Evolutionary conservation across 2,888 invertebrate species (phyloP).

Genomic region (Deroplatys truncata): DNA sequence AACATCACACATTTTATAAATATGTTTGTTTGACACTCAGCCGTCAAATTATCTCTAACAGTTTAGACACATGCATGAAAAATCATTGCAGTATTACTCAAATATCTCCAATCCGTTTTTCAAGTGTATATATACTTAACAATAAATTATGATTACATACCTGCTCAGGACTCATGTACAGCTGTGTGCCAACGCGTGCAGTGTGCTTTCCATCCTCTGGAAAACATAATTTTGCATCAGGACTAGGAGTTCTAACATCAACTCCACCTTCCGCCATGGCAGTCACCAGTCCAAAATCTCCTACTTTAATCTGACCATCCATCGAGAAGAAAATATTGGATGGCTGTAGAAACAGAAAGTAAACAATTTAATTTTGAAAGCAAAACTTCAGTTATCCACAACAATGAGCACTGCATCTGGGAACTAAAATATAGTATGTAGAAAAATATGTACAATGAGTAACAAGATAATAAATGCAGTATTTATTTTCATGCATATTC

Average conservation of each 20-base stretch:
- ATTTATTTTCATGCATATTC: no score
- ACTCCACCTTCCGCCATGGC: constrained; percentile 61
- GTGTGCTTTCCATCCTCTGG: constrained; percentile 47
- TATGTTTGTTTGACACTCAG: no score
- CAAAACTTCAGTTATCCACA: background rate
- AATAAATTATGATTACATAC: constrained; percentile 37
- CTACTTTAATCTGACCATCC: constrained; percentile 89
- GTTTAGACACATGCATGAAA: no score
- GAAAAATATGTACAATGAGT: no score
- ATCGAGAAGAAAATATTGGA: constrained; percentile 91
- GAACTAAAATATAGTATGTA: no score
- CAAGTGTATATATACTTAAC: no score
- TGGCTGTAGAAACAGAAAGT: constrained; percentile 52
- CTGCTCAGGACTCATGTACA: constrained; percentile 99
- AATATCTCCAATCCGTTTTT: no score
- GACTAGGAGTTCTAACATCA: constrained; percentile 27
- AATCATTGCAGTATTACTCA: no score
- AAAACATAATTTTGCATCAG: constrained; percentile 36
- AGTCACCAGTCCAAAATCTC: constrained; percentile 97
- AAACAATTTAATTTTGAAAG: background rate
- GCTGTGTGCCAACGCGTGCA: constrained; percentile 74
- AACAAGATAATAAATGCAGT: no score
- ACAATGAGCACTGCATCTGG: no score
- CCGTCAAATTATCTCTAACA: no score
- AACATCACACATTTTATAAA: no score